These are phyloP conservation scores for Acipenser transmontanus DNA, from an alignment of 2,797 vertebrate genomes.

Conservation along the genomic window DNA sequence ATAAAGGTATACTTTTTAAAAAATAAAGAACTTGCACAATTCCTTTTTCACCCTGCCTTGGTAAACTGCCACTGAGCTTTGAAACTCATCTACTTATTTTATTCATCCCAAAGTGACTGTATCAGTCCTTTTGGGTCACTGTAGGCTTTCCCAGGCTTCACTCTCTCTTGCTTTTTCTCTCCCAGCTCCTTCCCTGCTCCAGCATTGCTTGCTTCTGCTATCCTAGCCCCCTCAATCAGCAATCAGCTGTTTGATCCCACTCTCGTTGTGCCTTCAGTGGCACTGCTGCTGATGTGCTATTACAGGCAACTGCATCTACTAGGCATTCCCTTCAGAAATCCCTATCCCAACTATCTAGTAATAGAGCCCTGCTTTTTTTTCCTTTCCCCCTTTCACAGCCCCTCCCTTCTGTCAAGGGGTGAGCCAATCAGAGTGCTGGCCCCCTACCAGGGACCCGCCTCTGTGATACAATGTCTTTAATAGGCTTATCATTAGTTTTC, in stretches of 20 bases:
- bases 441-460: conserved; percentile 46
- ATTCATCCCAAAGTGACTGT: conserved; percentile 39
- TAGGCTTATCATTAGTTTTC: conserved; percentile 67
- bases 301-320: conserved; percentile 73
- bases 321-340: conserved; percentile 69
- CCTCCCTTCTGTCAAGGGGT: conserved; percentile 53
- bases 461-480: conserved; percentile 68
- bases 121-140: conserved; percentile 41
- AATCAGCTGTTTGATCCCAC: conserved; percentile 45
- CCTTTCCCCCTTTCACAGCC: conserved; percentile 33
- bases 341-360: conserved; percentile 58
- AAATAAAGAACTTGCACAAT: background rate
- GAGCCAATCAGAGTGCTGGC: conserved; percentile 64
- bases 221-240: conserved; percentile 40
- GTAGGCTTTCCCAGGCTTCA: conserved; percentile 22
- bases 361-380: conserved; percentile 43
- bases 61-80: conserved; percentile 21
- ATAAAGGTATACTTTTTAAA: too few relatives aligned
- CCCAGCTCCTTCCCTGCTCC: conserved; percentile 7
- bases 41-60: background rate
- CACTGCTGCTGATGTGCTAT: conserved; percentile 63
- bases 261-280: conserved; percentile 44
- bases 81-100: conserved; percentile 36
- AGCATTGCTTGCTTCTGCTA: conserved; percentile 3
- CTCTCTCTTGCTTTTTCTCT: conserved; percentile 35